These are phyloP conservation scores for Nymphicus hollandicus DNA, from an alignment of 2,113 vertebrate genomes.

Conservation along the genomic window DNA sequence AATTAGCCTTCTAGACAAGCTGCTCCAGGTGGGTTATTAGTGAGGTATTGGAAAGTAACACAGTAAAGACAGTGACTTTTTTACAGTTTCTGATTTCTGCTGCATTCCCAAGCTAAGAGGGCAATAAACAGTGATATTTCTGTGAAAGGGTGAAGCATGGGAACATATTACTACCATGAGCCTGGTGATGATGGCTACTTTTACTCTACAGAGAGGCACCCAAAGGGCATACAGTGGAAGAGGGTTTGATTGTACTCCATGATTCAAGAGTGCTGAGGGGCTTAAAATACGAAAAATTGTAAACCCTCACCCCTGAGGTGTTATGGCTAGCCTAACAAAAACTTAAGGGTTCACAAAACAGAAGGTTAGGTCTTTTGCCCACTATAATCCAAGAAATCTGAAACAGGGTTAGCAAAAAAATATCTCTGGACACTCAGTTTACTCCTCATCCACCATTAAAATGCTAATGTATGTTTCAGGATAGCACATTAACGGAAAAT, in stretches of 20 bases:
- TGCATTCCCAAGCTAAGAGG: background rate
- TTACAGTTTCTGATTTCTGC: background rate
- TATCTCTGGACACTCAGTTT: background rate
- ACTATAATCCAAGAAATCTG: background rate
- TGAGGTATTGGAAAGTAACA: background rate
- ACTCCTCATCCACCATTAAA: background rate
- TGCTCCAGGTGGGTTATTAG: background rate
- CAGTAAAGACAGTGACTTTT: background rate
- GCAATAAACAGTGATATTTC: background rate
- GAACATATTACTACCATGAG: background rate
- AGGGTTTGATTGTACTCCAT: background rate
- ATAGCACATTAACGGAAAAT: background rate
- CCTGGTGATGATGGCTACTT: background rate
- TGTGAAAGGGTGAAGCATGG: background rate
- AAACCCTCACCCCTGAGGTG: background rate
- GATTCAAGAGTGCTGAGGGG: background rate
- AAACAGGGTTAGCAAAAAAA: background rate
- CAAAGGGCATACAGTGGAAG: background rate
- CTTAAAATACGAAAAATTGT: background rate
- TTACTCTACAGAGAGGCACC: background rate
- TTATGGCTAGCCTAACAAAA: background rate
- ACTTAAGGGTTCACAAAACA: background rate
- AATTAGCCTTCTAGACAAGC: background rate
- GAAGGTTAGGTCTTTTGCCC: background rate
- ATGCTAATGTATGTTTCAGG: background rate